A percentile compares a stretch with the other conserved stretches of the same genome.
Evolutionary conservation across 2,888 invertebrate species (phyloP).

Genomic region (Cremastobaeus sp.): DNA sequence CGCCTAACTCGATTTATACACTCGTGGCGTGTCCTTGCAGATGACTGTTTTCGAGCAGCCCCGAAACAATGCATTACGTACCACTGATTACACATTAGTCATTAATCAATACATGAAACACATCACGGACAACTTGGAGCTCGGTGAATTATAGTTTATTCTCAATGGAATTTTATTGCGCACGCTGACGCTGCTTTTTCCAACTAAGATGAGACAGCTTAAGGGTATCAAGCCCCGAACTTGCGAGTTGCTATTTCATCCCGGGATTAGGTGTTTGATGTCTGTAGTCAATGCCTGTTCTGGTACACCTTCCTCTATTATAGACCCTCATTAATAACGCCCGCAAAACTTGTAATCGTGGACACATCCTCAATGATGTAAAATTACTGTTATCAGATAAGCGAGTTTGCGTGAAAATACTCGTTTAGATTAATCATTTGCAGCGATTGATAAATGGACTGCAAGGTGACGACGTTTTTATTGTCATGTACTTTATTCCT

Average conservation of each 20-base stretch:
- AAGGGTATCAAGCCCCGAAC: conserved; percentile 43
- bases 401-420: too few species aligned
- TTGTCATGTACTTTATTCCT: too few species aligned
- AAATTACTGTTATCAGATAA: too few species aligned
- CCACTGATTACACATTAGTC: conserved; percentile 38
- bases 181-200: conserved; percentile 51
- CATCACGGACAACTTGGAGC: conserved; percentile 30
- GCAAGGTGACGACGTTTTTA: too few species aligned
- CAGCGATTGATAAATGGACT: too few species aligned
- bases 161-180: conserved; percentile 56
- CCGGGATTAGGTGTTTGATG: conserved; percentile 51
- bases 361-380: too few species aligned
- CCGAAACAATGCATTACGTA: conserved; percentile 35
- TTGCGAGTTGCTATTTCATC: conserved; percentile 52
- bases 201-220: conserved; percentile 44
- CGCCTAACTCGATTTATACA: conserved; percentile 29
- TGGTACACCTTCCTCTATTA: background rate
- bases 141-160: conserved; percentile 51
- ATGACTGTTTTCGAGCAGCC: background rate
- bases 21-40: conserved; percentile 6
- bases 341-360: conserved; percentile 4
- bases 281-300: conserved; percentile 29
- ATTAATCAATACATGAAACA: conserved; percentile 44
- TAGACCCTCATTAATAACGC: conserved; percentile 18
- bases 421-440: too few species aligned